Evolutionary conservation across 2,888 invertebrate genomes (phyloP).

Genomic region (Gibbula magus): DNA sequence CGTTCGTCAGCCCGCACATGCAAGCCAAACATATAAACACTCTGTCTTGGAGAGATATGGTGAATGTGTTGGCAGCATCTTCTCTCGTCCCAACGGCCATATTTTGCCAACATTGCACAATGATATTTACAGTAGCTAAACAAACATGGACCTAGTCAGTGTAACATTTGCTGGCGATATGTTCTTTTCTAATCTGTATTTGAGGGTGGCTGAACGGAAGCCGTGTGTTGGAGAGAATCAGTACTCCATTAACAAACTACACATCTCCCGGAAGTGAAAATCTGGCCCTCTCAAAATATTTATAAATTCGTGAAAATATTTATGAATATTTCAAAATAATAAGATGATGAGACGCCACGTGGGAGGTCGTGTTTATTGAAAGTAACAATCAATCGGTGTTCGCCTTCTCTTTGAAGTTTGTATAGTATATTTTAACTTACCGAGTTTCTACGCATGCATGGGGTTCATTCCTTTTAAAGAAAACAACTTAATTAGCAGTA

Average conservation of each 20-base stretch:
- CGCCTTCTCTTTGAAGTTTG: too few species aligned
- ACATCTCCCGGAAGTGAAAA: background rate
- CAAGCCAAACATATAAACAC: slow-evolving; percentile 15
- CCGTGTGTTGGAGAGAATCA: background rate
- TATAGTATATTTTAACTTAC: too few species aligned
- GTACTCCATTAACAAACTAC: too few species aligned
- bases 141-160: background rate
- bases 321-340: background rate
- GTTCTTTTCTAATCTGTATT: background rate
- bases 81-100: background rate
- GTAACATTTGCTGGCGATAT: slow-evolving; percentile 12
- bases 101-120: slow-evolving; percentile 18
- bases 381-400: too few species aligned
- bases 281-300: background rate
- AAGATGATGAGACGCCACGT: too few species aligned
- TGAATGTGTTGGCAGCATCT: background rate
- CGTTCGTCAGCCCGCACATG: background rate
- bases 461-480: too few species aligned
- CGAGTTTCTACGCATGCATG: too few species aligned
- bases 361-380: too few species aligned
- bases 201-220: background rate
- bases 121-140: slow-evolving; percentile 12
- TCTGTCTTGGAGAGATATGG: slow-evolving; percentile 7
- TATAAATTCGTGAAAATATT: background rate
- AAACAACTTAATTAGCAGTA: too few species aligned